Percentiles rank a stretch among this genome's conserved stretches.
Evolutionary conservation across 1,140 invertebrate species (phyloP).

Genomic region (Papilio dardanus): DNA sequence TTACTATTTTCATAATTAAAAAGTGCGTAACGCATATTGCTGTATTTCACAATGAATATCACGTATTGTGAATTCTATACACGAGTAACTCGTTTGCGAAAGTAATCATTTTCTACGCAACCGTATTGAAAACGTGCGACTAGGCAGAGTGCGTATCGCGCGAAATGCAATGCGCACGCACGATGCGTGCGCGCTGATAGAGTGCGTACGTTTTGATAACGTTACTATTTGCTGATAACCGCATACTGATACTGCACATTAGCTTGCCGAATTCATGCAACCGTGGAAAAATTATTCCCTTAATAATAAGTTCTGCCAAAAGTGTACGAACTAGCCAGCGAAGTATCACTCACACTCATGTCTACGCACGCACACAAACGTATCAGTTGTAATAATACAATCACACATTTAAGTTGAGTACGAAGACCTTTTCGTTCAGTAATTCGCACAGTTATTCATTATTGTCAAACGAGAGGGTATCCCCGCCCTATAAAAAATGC

Average conservation of each 20-base stretch:
- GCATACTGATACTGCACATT: constrained; percentile 55
- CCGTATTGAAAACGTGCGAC: constrained; percentile 60
- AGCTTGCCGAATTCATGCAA: constrained; percentile 55
- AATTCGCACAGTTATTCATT: constrained; percentile 59
- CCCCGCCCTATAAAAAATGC: constrained; percentile 73
- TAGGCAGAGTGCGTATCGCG: constrained; percentile 63
- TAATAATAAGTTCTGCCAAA: not conserved
- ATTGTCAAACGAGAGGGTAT: constrained; percentile 63
- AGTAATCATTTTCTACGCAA: constrained; percentile 70
- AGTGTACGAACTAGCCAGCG: not conserved
- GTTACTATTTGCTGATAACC: constrained; percentile 61
- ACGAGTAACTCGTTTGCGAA: constrained; percentile 75
- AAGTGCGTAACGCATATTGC: constrained; percentile 72
- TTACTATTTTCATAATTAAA: constrained; percentile 59
- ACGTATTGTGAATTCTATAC: constrained; percentile 69
- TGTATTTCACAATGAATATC: constrained; percentile 69
- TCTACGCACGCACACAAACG: constrained; percentile 12
- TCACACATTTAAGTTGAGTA: constrained; percentile 38
- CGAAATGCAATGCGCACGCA: constrained; percentile 75
- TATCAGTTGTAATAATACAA: constrained; percentile 9
- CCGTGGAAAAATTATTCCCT: constrained; percentile 17
- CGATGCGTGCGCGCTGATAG: constrained; percentile 73
- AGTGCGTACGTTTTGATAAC: constrained; percentile 72
- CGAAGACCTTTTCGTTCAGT: constrained; percentile 50
- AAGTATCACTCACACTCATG: not conserved